A percentile compares a stretch with the other conserved stretches of the same genome.
phyloP scores from a whole-genome alignment of 2,888 invertebrate genomes.

The Willowsia nigromaculata region DNA sequence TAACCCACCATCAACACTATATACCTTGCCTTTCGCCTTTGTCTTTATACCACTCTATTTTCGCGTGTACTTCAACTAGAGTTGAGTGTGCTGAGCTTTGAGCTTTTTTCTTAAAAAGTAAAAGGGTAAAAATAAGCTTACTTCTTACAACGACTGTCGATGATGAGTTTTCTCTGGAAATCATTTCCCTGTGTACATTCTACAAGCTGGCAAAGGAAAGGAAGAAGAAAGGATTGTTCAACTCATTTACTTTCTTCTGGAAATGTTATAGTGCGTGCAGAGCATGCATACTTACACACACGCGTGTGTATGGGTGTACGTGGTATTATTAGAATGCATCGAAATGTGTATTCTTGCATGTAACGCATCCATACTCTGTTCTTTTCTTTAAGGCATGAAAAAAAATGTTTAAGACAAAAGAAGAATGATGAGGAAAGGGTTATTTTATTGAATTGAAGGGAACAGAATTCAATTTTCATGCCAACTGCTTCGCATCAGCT shows the following conservation, averaged over 20 bases:
- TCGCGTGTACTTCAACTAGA: background rate
- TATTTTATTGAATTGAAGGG: slow-evolving; percentile 62
- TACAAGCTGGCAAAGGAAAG: background rate
- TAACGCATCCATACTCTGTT: background rate
- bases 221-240: background rate
- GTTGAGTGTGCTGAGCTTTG: slow-evolving; percentile 14
- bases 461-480: slow-evolving; percentile 69
- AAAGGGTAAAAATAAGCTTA: background rate
- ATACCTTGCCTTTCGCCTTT: background rate
- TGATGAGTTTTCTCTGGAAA: slow-evolving; percentile 12
- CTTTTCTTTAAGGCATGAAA: background rate
- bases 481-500: slow-evolving; percentile 65
- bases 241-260: slow-evolving; percentile 5
- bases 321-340: background rate
- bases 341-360: background rate
- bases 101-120: background rate
- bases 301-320: background rate
- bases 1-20: background rate
- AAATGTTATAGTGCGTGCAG: background rate
- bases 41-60: background rate
- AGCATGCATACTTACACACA: background rate
- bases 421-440: slow-evolving; percentile 62
- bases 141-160: background rate
- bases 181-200: background rate
- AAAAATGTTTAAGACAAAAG: slow-evolving; percentile 39